Evolutionary conservation across 2,113 vertebrate genomes (phyloP), one percentile per base, ranked within the genome.

Genomic region (Mustela nigripes): DNA sequence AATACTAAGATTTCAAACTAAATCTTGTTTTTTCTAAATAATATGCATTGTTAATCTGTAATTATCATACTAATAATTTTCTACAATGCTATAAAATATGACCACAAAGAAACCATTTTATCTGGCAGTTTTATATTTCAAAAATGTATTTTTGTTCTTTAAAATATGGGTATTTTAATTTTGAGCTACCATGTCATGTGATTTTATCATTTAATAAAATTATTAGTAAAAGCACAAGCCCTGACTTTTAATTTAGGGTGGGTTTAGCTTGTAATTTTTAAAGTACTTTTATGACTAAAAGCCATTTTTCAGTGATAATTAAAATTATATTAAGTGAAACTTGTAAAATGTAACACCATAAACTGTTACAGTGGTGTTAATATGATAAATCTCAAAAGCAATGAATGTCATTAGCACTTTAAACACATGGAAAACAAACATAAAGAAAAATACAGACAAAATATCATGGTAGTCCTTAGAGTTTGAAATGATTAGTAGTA

Each of bases 251-350:
- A 97, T 98, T 95, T 96, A 93, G 31, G 26, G 12, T 91, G 28
- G 60, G 31, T 90, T 96, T 92, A 94, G 56, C 71, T 97, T 88
- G 71, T 95, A 94, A 97, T 96, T 97, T 98, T 97, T 90, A 94
- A 96, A 96, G 58, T 74, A 87, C 71, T 97, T 98, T 97, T 94
- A 96, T 97, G 94, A 96, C 85, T 92, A 86, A 79, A 91, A 95
- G 93, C 50, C 81, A 97, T 98, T 97, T 98, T 97, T 98, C 82
- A 96, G 62, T 96, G 90, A 95, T 97, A 97, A 97, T 98, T 97
- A 97, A 98, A 98, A 97, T 98, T 95, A 85, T 96, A 96, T 97
- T 98, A 97, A 97, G 88, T 87, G 88, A 93, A 91, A 94, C 86
- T 97, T 98, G 58, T 97, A 98, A 95, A 98, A 88, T 96, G 58